Conservation (phyloP, 2,113 vertebrate species). For the Pithys albifrons region DNA sequence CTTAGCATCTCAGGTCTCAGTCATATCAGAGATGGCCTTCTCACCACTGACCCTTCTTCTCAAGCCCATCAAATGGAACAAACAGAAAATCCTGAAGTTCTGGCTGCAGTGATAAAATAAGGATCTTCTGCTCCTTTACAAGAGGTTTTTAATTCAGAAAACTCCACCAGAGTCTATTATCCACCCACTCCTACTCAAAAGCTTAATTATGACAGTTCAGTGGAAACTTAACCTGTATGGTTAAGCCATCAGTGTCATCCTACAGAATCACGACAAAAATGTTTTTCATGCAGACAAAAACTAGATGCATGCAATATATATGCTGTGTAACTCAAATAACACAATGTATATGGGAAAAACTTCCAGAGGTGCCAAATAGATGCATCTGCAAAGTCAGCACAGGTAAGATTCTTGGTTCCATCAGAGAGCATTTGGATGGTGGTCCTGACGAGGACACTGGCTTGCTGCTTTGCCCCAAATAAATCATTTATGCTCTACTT, state of each 20-base stretch:
- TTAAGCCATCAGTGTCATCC: neutral
- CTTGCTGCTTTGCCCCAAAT: neutral
- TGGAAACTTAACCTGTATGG: neutral
- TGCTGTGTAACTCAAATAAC: neutral
- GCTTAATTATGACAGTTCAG: neutral
- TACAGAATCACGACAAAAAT: neutral
- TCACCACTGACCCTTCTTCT: neutral
- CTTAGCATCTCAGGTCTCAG: neutral
- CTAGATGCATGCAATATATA: fast-evolving
- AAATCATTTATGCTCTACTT: neutral
- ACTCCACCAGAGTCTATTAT: neutral
- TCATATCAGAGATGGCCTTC: neutral
- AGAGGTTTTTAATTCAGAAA: neutral
- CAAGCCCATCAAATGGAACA: neutral
- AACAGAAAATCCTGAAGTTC: neutral
- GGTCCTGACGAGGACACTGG: neutral
- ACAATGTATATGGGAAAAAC: neutral
- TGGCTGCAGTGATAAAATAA: neutral
- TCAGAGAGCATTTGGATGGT: neutral
- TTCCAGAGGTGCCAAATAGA: neutral
- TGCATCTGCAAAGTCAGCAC: neutral
- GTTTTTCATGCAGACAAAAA: neutral
- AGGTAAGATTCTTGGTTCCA: neutral
- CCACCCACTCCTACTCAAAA: neutral
- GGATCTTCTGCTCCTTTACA: neutral